A percentile compares a stretch with the other conserved stretches of the same genome.
Conservation (phyloP, 1,140 invertebrate species). For the Antheraea mylitta region DNA sequence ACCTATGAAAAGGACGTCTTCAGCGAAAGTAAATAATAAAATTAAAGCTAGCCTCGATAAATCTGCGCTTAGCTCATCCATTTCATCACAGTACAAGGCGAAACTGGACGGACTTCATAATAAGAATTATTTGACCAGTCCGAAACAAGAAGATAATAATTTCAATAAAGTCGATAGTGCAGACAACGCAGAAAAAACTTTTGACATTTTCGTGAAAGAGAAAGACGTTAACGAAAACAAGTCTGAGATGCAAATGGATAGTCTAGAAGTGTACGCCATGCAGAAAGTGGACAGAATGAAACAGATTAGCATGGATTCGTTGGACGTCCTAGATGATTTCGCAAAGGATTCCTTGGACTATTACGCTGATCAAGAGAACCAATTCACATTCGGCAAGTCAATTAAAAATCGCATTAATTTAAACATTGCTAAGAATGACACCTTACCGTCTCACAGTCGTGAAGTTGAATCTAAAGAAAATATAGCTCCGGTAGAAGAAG, state of each 20-base stretch:
- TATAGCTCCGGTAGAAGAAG: slow-evolving; percentile 59
- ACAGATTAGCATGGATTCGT: slow-evolving; percentile 73
- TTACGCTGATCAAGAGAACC: slow-evolving; percentile 65
- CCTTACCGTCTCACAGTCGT: slow-evolving; percentile 45
- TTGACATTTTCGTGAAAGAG: slow-evolving; percentile 80
- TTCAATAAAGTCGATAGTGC: slow-evolving; percentile 52
- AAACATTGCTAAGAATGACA: slow-evolving; percentile 47
- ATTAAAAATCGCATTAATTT: slow-evolving; percentile 61
- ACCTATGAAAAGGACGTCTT: slow-evolving; percentile 69
- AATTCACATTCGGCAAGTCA: slow-evolving; percentile 39
- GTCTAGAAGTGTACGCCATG: slow-evolving; percentile 79
- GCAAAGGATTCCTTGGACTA: slow-evolving; percentile 74
- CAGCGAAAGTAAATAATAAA: slow-evolving; percentile 72
- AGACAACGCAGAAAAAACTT: slow-evolving; percentile 74
- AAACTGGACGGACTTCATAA: slow-evolving; percentile 76
- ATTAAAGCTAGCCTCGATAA: slow-evolving; percentile 68
- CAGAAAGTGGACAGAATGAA: slow-evolving; percentile 73
- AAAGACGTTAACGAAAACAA: slow-evolving; percentile 80
- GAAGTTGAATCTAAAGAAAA: slow-evolving; percentile 71
- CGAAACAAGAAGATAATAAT: slow-evolving; percentile 61
- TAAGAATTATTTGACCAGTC: slow-evolving; percentile 64
- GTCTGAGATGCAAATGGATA: slow-evolving; percentile 80
- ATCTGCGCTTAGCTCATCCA: slow-evolving; percentile 65
- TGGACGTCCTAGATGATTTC: slow-evolving; percentile 75
- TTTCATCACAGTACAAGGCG: slow-evolving; percentile 72